phyloP scores from a whole-genome alignment of 2,797 vertebrate species.

The Rhynchonycteris naso region DNA sequence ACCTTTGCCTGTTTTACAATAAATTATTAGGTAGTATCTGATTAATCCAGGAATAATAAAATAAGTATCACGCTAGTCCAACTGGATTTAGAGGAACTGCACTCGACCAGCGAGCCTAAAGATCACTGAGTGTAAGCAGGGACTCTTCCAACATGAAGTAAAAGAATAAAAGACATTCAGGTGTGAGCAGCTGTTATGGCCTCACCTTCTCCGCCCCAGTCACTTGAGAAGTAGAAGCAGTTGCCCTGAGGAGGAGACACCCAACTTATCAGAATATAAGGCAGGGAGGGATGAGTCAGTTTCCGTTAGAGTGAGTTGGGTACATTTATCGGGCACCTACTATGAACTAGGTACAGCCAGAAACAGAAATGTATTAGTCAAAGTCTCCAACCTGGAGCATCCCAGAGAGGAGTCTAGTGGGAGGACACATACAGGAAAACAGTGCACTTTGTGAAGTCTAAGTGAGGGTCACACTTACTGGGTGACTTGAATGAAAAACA shows the following conservation, averaged over 20 bases:
- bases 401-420: not conserved
- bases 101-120: not conserved
- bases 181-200: not conserved
- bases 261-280: not conserved
- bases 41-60: not conserved
- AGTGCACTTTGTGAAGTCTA: not conserved
- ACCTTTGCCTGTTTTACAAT: not conserved
- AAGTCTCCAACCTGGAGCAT: not conserved
- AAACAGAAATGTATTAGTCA: not conserved
- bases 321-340: not conserved
- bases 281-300: not conserved
- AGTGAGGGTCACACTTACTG: not conserved
- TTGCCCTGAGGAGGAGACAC: not conserved
- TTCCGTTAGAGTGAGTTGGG: not conserved
- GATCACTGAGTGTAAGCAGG: not conserved
- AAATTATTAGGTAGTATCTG: not conserved
- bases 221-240: not conserved
- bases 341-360: not conserved
- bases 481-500: not conserved
- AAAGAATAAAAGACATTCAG: not conserved
- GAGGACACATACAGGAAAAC: not conserved
- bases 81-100: not conserved
- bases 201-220: not conserved
- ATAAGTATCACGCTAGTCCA: not conserved
- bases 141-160: not conserved